These are phyloP conservation scores for Anabacerthia variegaticeps DNA, from an alignment of 2,797 vertebrate genomes.

Conservation along the genomic window DNA sequence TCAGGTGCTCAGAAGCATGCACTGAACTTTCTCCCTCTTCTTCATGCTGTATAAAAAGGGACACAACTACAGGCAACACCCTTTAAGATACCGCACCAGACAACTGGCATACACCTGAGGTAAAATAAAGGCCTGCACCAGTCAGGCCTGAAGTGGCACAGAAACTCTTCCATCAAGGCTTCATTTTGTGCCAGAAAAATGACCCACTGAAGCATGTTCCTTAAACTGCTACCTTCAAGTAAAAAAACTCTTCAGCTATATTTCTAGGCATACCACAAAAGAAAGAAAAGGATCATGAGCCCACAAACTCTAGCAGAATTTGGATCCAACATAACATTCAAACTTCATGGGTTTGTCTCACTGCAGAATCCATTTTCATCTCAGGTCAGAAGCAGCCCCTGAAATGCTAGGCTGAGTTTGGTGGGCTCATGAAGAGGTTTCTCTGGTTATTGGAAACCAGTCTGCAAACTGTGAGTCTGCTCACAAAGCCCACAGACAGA, in stretches of 20 bases:
- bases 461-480: neutral
- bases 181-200: neutral
- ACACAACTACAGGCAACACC: neutral
- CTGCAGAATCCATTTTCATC: neutral
- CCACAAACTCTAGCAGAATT: neutral
- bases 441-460: neutral
- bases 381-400: neutral
- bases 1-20: neutral
- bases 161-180: neutral
- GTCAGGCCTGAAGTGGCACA: neutral
- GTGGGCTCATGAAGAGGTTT: neutral
- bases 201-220: neutral
- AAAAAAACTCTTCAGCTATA: neutral
- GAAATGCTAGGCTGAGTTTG: neutral
- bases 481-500: neutral
- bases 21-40: neutral
- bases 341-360: neutral
- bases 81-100: neutral
- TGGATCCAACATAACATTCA: neutral
- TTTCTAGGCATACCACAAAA: neutral
- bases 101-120: neutral
- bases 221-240: neutral
- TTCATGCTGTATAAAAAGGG: neutral
- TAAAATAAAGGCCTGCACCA: neutral
- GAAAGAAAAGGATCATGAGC: neutral